phyloP scores from a whole-genome alignment of 2,888 invertebrate species.

The Eupithecia subumbrata region DNA sequence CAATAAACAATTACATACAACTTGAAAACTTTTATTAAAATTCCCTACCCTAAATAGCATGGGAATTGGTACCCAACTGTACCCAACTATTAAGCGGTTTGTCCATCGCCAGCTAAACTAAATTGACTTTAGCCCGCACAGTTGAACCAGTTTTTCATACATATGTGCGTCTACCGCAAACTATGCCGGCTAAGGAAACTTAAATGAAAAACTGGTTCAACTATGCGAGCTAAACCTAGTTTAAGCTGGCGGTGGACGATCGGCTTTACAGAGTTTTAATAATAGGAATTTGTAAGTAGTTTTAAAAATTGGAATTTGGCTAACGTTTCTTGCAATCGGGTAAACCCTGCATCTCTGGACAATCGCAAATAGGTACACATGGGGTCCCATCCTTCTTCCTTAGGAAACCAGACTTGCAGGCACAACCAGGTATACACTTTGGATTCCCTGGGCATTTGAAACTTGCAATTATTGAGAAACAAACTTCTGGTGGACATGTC shows the following conservation, averaged over 20 bases:
- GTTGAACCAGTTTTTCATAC: too few species aligned
- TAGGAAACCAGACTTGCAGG: conserved; percentile 49
- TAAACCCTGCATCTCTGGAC: conserved; percentile 40
- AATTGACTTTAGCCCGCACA: too few species aligned
- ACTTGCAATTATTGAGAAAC: conserved; percentile 41
- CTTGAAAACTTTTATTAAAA: not conserved
- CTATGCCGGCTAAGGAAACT: too few species aligned
- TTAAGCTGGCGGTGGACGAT: too few species aligned
- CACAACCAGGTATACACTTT: conserved; percentile 45
- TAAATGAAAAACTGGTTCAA: too few species aligned
- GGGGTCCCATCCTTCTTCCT: conserved; percentile 40
- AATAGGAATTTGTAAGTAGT: too few species aligned
- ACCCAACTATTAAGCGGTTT: too few species aligned
- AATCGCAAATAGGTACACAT: conserved; percentile 50
- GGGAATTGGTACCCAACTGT: not conserved
- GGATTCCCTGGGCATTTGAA: conserved; percentile 44
- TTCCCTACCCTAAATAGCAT: not conserved
- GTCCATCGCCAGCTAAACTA: too few species aligned
- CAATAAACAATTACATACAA: conserved; percentile 21
- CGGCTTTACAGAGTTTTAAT: too few species aligned
- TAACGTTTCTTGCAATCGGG: conserved; percentile 7
- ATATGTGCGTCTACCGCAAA: too few species aligned
- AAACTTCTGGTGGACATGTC: conserved; percentile 51
- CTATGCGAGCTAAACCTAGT: too few species aligned
- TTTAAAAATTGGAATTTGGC: not conserved